Conservation (phyloP, 2,797 vertebrate genomes). For the Cyclopterus lumpus region DNA sequence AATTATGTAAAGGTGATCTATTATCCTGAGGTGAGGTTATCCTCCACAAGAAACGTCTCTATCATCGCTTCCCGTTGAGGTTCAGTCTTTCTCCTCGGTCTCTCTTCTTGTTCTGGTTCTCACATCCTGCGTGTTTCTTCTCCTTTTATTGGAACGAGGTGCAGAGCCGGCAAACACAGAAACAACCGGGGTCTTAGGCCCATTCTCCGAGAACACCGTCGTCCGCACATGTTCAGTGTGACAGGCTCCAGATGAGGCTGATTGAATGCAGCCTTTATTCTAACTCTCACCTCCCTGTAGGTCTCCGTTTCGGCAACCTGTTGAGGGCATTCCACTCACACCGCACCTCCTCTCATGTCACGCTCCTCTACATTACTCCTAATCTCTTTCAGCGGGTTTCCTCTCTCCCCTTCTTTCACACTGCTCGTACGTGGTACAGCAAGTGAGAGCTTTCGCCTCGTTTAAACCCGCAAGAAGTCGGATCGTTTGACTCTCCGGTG, state of each 20-base stretch:
- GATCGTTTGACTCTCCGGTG: neutral
- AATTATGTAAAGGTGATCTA: neutral
- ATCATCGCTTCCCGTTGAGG: neutral
- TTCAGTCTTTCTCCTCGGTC: neutral
- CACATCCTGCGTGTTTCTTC: constrained; percentile 24
- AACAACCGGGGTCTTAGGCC: constrained; percentile 13
- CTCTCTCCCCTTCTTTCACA: neutral
- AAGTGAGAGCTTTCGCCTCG: neutral
- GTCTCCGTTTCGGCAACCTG: constrained; percentile 28
- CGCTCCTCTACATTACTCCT: neutral
- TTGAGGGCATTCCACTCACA: neutral
- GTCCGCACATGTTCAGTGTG: constrained; percentile 40
- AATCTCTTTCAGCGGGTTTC: neutral
- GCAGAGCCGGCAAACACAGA: constrained; percentile 38
- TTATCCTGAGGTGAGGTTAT: neutral
- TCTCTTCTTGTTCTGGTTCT: constrained; percentile 31
- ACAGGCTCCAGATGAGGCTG: constrained; percentile 51
- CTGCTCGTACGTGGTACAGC: neutral
- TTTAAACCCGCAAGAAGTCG: neutral
- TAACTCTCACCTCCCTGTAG: neutral
- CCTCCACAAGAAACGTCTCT: neutral
- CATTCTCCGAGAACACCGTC: constrained; percentile 41
- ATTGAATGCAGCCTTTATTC: constrained; percentile 46
- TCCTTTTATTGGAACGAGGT: constrained; percentile 49
- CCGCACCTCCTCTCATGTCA: neutral